Evolutionary conservation across 2,113 vertebrate species (phyloP).

Genomic region (Callorhinus ursinus): DNA sequence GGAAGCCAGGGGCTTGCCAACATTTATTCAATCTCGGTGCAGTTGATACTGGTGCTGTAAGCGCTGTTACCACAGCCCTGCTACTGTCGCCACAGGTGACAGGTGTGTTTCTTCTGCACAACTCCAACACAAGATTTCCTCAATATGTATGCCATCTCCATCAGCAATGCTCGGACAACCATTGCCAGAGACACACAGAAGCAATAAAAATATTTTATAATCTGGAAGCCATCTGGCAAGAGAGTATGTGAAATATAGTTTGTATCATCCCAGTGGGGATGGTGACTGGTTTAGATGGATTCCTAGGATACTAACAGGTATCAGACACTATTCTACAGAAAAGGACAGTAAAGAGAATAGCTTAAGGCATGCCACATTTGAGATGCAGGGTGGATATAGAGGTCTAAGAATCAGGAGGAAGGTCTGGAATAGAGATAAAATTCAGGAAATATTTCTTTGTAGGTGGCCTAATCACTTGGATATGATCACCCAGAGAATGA

Average conservation of each 20-base stretch:
- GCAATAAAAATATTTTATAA: neutral
- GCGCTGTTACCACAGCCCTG: neutral
- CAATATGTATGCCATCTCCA: neutral
- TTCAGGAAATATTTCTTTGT: neutral
- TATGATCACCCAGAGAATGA: neutral
- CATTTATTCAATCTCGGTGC: rapidly evolving
- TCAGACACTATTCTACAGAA: neutral
- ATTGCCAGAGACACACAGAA: neutral
- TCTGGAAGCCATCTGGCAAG: neutral
- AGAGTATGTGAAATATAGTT: neutral
- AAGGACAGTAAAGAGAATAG: neutral
- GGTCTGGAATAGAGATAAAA: neutral
- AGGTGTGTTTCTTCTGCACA: neutral
- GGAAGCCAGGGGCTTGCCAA: neutral
- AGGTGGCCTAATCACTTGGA: neutral
- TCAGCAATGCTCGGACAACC: neutral
- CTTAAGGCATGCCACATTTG: neutral
- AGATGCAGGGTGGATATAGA: neutral
- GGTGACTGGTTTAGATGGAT: neutral
- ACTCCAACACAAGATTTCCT: neutral
- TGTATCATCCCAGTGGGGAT: neutral
- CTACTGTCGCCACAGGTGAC: neutral
- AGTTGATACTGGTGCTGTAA: neutral
- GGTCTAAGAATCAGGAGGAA: neutral
- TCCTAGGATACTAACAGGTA: neutral